phyloP scores from a whole-genome alignment of 2,888 invertebrate species.

The Leucophenga maculata region DNA sequence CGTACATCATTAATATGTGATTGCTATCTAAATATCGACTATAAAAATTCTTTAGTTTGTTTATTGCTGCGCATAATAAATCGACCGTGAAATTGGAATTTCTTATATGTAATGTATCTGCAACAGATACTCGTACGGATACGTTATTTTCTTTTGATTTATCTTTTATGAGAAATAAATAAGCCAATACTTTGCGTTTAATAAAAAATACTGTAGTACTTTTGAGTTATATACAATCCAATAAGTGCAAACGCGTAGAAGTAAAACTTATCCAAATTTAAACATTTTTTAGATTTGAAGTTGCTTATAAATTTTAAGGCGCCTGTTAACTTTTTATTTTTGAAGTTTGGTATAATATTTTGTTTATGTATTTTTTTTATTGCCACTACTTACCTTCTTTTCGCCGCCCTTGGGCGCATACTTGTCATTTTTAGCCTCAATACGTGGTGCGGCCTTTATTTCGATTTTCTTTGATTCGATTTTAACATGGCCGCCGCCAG shows the following conservation, averaged over 20 bases:
- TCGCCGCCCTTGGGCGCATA: constrained; percentile 91
- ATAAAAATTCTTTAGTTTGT: constrained; percentile 27
- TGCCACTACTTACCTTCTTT: constrained; percentile 81
- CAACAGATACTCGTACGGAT: constrained; percentile 30
- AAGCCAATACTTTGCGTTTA: constrained; percentile 33
- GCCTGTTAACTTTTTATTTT: neutral
- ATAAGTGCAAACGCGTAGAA: neutral
- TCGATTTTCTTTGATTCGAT: constrained; percentile 91
- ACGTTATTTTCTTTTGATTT: constrained; percentile 34
- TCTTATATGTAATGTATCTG: constrained; percentile 37
- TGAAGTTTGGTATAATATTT: neutral
- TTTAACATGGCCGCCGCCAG: constrained; percentile 90
- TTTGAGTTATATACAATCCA: constrained; percentile 16
- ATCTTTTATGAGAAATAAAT: constrained; percentile 37
- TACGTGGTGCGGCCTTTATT: constrained; percentile 87
- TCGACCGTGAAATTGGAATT: constrained; percentile 69
- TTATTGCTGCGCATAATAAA: constrained; percentile 42
- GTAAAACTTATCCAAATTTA: neutral
- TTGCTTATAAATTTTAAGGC: too few species aligned
- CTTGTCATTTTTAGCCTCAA: constrained; percentile 92
- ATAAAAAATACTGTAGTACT: constrained; percentile 35
- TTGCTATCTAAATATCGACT: constrained; percentile 41
- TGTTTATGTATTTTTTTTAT: neutral
- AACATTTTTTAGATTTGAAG: neutral
- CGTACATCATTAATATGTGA: constrained; percentile 39